A percentile compares a stretch with the other conserved stretches of the same genome.
Conservation (phyloP, 2,888 invertebrate genomes). For the Drosophila atripex region DNA sequence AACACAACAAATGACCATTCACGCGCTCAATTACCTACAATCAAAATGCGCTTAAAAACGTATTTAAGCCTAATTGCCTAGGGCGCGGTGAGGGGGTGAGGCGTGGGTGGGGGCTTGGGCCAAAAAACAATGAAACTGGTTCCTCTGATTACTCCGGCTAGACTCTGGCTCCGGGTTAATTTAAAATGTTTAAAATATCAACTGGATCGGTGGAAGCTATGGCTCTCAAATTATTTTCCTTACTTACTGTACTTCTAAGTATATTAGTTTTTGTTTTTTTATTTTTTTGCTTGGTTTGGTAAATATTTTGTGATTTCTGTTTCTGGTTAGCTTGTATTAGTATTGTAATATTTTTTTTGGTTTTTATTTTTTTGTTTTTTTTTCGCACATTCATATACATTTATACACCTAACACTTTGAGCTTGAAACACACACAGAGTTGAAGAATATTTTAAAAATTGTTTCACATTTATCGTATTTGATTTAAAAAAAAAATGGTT, state of each 20-base stretch:
- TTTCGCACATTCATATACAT: constrained; percentile 27
- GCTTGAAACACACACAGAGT: constrained; percentile 15
- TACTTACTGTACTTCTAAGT: background rate
- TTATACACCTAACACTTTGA: constrained; percentile 38
- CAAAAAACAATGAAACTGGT: background rate
- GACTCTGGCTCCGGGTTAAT: too few relatives aligned
- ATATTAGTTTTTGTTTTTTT: background rate
- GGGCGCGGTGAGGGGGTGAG: constrained; percentile 11
- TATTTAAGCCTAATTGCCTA: constrained; percentile 71
- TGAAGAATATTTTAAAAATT: constrained; percentile 2
- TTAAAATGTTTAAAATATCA: background rate
- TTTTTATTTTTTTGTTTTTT: constrained; percentile 1
- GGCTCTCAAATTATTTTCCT: background rate
- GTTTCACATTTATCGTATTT: background rate
- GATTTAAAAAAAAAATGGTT: background rate
- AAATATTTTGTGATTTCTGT: background rate
- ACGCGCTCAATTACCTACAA: constrained; percentile 66
- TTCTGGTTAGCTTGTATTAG: background rate
- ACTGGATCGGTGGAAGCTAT: constrained; percentile 15
- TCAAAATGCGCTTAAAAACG: constrained; percentile 72
- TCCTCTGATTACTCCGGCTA: too few relatives aligned
- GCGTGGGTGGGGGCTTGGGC: constrained; percentile 4
- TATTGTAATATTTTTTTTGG: background rate
- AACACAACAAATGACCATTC: constrained; percentile 46
- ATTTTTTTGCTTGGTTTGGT: too few relatives aligned